A percentile compares a stretch with the other conserved stretches of the same genome.
phyloP scores from a whole-genome alignment of 2,113 vertebrate genomes.

The Lepus americanus region DNA sequence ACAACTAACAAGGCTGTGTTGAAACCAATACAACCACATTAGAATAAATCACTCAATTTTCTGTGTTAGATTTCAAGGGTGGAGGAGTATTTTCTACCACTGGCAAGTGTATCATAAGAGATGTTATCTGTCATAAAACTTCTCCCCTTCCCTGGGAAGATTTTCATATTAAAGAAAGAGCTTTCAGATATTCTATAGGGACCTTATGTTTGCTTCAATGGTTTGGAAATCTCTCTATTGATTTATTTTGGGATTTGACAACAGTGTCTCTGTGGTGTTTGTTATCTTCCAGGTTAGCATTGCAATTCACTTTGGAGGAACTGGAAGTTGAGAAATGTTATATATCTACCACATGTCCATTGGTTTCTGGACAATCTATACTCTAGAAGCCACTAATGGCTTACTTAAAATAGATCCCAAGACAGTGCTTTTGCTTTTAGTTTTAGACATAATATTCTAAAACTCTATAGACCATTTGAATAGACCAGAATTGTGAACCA shows the following conservation, averaged over 20 bases:
- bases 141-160: not conserved
- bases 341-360: conserved; percentile 58
- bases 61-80: conserved; percentile 78
- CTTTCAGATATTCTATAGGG: conserved; percentile 78
- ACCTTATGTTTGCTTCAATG: conserved; percentile 74
- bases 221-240: conserved; percentile 51
- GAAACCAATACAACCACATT: not conserved
- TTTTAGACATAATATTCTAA: conserved; percentile 65
- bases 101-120: conserved; percentile 73
- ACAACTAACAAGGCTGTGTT: not conserved
- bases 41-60: conserved; percentile 72
- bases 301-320: conserved; percentile 67
- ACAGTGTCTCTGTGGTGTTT: conserved; percentile 75
- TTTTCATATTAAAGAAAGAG: conserved; percentile 79
- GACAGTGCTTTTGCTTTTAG: conserved; percentile 64
- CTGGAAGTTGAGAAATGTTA: conserved; percentile 56
- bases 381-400: conserved; percentile 68
- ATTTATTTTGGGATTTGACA: conserved; percentile 53
- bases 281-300: conserved; percentile 76
- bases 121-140: conserved; percentile 15
- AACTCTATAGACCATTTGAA: conserved; percentile 22
- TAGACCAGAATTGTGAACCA: conserved; percentile 27
- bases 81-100: conserved; percentile 58
- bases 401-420: conserved; percentile 51
- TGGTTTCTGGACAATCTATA: conserved; percentile 65